A percentile compares a stretch with the other conserved stretches of the same genome.
Evolutionary conservation across 2,888 invertebrate species (phyloP).

Genomic region (Drosophila anomalipes): DNA sequence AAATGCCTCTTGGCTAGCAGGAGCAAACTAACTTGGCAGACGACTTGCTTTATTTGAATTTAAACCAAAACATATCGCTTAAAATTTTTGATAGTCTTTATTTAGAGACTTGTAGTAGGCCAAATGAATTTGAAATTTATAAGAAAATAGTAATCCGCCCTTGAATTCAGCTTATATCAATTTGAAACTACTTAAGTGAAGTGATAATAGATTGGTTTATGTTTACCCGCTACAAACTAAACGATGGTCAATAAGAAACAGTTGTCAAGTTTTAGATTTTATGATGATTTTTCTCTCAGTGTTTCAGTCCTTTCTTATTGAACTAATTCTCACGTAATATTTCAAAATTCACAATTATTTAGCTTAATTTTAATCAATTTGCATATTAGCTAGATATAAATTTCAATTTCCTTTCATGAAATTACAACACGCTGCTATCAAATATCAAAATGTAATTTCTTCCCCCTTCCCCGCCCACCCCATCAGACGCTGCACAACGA

Average conservation of each 20-base stretch:
- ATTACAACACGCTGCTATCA: conserved; percentile 46
- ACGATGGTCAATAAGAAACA: background rate
- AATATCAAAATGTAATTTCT: conserved; percentile 58
- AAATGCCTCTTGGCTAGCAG: background rate
- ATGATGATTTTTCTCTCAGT: background rate
- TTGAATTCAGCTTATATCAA: too few relatives aligned
- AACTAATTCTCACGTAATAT: background rate
- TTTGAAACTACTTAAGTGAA: background rate
- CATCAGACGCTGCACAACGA: conserved; percentile 16
- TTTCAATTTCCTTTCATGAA: conserved; percentile 68
- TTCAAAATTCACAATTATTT: conserved; percentile 1
- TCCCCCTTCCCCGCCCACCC: background rate
- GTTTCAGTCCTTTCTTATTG: rapidly evolving
- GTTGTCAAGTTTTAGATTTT: background rate
- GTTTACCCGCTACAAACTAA: background rate
- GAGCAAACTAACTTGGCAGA: background rate
- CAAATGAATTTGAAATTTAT: background rate
- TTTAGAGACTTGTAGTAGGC: background rate
- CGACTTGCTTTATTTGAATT: background rate
- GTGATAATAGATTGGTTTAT: background rate
- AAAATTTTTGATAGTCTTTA: too few relatives aligned
- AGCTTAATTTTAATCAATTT: conserved; percentile 45
- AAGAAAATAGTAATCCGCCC: background rate
- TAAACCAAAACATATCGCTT: too few relatives aligned
- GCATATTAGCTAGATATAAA: conserved; percentile 54